phyloP scores from a whole-genome alignment of 2,888 invertebrate species.

The Argyra leucocephala region DNA sequence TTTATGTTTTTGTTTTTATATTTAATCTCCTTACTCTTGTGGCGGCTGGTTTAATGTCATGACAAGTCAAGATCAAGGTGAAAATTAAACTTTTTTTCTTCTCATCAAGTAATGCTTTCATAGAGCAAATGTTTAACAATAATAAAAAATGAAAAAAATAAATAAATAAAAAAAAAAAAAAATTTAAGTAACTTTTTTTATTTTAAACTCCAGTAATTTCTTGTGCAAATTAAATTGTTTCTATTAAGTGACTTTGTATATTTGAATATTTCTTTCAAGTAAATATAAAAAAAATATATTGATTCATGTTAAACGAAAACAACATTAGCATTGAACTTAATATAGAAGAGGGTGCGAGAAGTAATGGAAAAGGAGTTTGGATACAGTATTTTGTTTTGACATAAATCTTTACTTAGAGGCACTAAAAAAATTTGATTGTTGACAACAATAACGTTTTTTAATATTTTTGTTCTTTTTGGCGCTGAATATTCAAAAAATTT shows the following conservation, averaged over 20 bases:
- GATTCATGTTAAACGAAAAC: too few species aligned
- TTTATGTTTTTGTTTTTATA: too few species aligned
- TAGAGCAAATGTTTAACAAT: background rate
- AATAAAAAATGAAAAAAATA: background rate
- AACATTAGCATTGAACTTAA: too few species aligned
- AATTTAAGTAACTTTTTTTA: background rate
- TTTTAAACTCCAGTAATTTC: background rate
- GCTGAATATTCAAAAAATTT: too few species aligned
- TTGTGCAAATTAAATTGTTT: background rate
- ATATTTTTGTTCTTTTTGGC: background rate
- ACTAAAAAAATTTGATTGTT: background rate
- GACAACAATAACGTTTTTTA: background rate
- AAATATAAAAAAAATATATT: too few species aligned
- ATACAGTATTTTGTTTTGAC: background rate
- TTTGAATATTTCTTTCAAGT: background rate
- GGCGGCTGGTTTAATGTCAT: too few species aligned
- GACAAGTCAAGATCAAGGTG: constrained; percentile 11
- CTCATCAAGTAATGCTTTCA: too few species aligned
- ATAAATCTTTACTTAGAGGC: background rate
- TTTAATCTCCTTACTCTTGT: too few species aligned
- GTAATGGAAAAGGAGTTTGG: background rate
- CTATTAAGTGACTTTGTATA: background rate
- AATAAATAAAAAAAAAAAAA: background rate
- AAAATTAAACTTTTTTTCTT: background rate
- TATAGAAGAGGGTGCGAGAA: too few species aligned